Evolutionary conservation across 2,113 vertebrate genomes (phyloP), one percentile per base, ranked within the genome.

Genomic region (Centropus bengalensis): DNA sequence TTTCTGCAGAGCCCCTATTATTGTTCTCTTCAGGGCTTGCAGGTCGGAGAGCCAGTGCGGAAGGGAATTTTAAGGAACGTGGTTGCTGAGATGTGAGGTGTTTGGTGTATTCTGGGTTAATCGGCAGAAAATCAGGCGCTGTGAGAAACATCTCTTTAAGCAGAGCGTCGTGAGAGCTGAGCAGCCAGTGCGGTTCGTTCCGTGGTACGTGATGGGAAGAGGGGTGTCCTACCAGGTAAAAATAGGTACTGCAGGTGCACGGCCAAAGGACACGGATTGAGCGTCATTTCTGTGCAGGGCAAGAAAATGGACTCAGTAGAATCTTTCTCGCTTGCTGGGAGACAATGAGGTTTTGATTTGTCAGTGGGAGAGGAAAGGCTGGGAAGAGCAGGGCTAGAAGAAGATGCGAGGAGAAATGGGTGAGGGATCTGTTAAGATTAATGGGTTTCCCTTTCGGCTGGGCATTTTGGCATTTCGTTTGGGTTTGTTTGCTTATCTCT

Each of bases 271-370:
- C 19, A 28, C 0, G 1, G 69, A 36, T 58, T 64, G 47, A 84
- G 13, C 1, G 0, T 36, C 4, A 28, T 82, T 85, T 82, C 73
- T 80, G 24, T 30, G 24, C 5, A 0, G 16, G 73, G 36, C 42
- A 33, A 67, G 66, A 47, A 58, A 80, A 88, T 0, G 0, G 17
- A 38, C 49, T 54, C 32, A 8, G 22, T 69, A 77, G 69, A 73
- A 62, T 58, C 55, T 73, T 81, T 49, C 67, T 80, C 23, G 2
- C 38, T 13, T 60, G 1, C 60, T 51, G 49, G 67, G 68, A 88
- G 42, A n/a, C 6, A 15, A 9, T 10, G 19, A 30, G 69, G 23
- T 32, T 93, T 88, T 63, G 54, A 42, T 86, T 77, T 70, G 28
- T 45, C 5, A 20, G 36, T 56, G 87, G 55, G 32, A 66, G 59